These are phyloP conservation scores for Chiridota heheva DNA, from an alignment of 35 echinoderm and acorn worm genomes.

Conservation along the genomic window DNA sequence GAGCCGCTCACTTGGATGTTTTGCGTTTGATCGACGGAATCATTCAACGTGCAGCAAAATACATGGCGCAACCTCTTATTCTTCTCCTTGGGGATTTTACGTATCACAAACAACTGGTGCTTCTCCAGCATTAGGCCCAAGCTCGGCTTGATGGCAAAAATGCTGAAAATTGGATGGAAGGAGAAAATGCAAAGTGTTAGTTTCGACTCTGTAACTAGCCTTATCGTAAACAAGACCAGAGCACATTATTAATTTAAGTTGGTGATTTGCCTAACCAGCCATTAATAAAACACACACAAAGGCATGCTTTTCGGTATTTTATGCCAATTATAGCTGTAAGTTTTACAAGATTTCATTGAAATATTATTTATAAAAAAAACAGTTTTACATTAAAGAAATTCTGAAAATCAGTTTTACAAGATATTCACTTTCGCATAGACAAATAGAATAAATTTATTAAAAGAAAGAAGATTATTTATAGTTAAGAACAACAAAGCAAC, in stretches of 20 bases:
- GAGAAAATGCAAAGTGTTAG: neutral
- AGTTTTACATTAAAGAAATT: neutral
- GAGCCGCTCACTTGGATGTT: conserved; percentile 65
- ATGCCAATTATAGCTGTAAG: too few species aligned
- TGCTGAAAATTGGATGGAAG: conserved; percentile 38
- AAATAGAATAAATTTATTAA: too few species aligned
- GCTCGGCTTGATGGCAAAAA: conserved; percentile 77
- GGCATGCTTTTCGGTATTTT: too few species aligned
- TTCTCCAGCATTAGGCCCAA: conserved; percentile 55
- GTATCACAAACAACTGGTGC: conserved; percentile 81
- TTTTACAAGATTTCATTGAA: neutral
- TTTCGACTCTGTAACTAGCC: too few species aligned
- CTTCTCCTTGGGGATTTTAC: conserved; percentile 64
- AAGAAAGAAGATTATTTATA: too few species aligned
- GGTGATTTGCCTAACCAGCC: too few species aligned
- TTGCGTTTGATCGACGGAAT: conserved; percentile 63
- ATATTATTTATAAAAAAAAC: neutral
- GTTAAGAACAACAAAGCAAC: too few species aligned
- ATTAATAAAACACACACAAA: too few species aligned
- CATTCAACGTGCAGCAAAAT: conserved; percentile 69
- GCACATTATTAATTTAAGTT: too few species aligned
- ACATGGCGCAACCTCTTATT: conserved; percentile 57
- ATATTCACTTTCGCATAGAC: too few species aligned
- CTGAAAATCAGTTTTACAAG: neutral
- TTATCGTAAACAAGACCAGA: too few species aligned